These are phyloP conservation scores for Aleiodes alternator DNA, from an alignment of 2,888 invertebrate genomes.

Conservation along the genomic window DNA sequence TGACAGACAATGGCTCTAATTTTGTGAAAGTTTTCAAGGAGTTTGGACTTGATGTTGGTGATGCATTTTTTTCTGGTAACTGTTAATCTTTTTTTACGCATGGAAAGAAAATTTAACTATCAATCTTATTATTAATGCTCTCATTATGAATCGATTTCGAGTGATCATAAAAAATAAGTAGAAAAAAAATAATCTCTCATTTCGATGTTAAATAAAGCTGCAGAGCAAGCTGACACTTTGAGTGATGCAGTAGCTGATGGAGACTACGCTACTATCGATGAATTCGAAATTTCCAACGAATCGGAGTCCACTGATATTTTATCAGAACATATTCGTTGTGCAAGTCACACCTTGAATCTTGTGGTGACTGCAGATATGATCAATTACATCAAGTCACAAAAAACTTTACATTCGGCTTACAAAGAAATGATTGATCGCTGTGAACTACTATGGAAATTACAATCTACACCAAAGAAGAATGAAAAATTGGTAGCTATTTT, in stretches of 20 bases:
- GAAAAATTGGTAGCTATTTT: conserved; percentile 13
- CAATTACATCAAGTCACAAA: conserved; percentile 1
- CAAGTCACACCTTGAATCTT: conserved; percentile 20
- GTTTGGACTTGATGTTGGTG: conserved; percentile 28
- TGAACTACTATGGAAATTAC: conserved; percentile 36
- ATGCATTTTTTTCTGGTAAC: conserved; percentile 16
- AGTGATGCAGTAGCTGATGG: too few species aligned
- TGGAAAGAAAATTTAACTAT: too few species aligned
- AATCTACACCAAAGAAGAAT: conserved; percentile 38
- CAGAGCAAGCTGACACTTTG: too few species aligned
- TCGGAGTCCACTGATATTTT: conserved; percentile 1
- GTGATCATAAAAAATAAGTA: too few species aligned
- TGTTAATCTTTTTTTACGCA: too few species aligned
- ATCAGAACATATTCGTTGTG: conserved; percentile 34
- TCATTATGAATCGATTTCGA: too few species aligned
- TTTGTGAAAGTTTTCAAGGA: conserved; percentile 45
- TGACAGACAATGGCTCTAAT: conserved; percentile 47
- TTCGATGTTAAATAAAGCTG: too few species aligned
- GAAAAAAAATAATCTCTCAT: too few species aligned
- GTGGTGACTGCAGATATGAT: conserved; percentile 36
- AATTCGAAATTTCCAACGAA: too few species aligned
- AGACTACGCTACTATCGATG: too few species aligned
- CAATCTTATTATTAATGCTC: too few species aligned
- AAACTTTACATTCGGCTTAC: neutral
- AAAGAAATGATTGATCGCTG: conserved; percentile 3